Conservation (phyloP, 2,797 vertebrate species). For the Selene dorsalis region DNA sequence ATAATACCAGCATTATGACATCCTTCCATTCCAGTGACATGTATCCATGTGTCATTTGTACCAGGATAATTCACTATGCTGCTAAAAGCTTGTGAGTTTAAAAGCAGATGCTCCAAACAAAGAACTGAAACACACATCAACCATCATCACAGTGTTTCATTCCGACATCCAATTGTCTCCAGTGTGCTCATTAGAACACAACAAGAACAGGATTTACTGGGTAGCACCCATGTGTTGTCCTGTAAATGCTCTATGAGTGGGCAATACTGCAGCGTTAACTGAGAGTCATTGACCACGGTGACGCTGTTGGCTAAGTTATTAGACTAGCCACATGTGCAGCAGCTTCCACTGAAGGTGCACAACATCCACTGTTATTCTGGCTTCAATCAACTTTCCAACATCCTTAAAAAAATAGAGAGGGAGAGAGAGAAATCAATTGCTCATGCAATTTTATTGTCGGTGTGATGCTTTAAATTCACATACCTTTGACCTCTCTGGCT, state of each 20-base stretch:
- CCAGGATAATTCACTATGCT: background rate
- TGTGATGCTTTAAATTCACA: conserved; percentile 81
- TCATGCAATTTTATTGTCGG: conserved; percentile 79
- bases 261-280: background rate
- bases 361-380: conserved; percentile 79
- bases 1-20: background rate
- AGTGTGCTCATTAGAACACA: conserved; percentile 20
- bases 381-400: conserved; percentile 80
- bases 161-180: conserved; percentile 1
- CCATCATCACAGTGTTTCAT: background rate
- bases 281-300: background rate
- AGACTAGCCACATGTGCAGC: conserved; percentile 7
- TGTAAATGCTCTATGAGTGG: background rate
- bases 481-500: conserved; percentile 75
- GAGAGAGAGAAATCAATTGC: conserved; percentile 78
- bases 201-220: background rate
- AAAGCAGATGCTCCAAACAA: background rate
- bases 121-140: conserved; percentile 17
- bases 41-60: background rate
- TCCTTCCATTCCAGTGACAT: background rate
- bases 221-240: background rate
- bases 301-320: conserved; percentile 8
- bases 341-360: conserved; percentile 35
- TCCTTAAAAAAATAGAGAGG: conserved; percentile 21
- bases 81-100: background rate